These are phyloP conservation scores for Thecocarcelia acutangulata DNA, from an alignment of 2,888 invertebrate genomes.

Conservation along the genomic window DNA sequence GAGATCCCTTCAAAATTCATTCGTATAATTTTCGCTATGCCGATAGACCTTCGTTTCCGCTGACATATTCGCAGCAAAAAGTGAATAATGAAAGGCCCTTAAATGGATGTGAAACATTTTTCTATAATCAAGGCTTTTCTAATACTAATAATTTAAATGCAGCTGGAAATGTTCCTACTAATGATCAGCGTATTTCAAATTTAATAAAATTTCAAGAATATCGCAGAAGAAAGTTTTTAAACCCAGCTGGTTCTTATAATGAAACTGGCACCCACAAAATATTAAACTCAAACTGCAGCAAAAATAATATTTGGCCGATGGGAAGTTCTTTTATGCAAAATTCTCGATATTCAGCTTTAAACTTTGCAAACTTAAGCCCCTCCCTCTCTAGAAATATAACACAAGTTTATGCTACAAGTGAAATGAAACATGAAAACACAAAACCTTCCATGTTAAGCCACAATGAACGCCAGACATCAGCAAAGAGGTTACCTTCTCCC, in stretches of 20 bases:
- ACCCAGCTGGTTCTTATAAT: slow-evolving; percentile 53
- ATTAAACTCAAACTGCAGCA: neutral
- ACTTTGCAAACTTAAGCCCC: neutral
- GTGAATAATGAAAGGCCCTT: neutral
- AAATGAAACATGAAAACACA: neutral
- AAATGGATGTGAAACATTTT: slow-evolving; percentile 72
- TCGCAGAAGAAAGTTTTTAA: slow-evolving; percentile 72
- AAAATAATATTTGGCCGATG: neutral
- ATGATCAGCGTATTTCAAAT: slow-evolving; percentile 54
- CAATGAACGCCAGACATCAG: neutral
- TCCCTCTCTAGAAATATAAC: neutral
- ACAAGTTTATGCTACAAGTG: neutral
- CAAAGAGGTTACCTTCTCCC: neutral
- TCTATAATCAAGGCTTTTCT: slow-evolving; percentile 74
- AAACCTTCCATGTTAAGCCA: neutral
- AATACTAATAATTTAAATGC: slow-evolving; percentile 1
- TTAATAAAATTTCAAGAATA: slow-evolving; percentile 68
- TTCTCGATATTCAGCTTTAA: neutral
- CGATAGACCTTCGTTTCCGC: slow-evolving; percentile 72
- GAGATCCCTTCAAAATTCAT: slow-evolving; percentile 79
- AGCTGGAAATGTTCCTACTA: neutral
- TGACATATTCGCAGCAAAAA: slow-evolving; percentile 54
- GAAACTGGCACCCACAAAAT: neutral
- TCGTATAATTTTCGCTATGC: slow-evolving; percentile 79
- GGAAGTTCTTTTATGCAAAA: neutral